Evolutionary conservation across 2,797 vertebrate species (phyloP).

Genomic region (Centroberyx gerrardi): DNA sequence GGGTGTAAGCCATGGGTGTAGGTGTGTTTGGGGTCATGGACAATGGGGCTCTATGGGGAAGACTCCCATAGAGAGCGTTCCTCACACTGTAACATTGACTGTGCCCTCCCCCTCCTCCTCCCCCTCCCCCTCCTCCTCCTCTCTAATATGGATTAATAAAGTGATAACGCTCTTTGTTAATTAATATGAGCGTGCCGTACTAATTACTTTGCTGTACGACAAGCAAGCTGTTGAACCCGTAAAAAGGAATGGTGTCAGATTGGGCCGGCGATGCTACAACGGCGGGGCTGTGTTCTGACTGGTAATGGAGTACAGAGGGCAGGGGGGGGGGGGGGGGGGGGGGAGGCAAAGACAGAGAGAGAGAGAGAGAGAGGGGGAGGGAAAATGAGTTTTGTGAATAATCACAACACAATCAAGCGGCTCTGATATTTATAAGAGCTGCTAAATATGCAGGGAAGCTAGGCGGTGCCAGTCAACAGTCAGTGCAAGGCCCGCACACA

Average conservation of each 20-base stretch:
- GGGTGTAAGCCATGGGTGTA: slow-evolving; percentile 84
- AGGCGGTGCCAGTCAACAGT: slow-evolving; percentile 62
- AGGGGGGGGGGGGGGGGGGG: slow-evolving; percentile 34
- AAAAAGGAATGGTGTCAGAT: slow-evolving; percentile 81
- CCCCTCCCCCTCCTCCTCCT: slow-evolving; percentile 58
- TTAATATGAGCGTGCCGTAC: slow-evolving; percentile 96
- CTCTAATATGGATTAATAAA: slow-evolving; percentile 95
- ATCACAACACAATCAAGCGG: slow-evolving; percentile 71
- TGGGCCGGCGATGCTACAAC: slow-evolving; percentile 62
- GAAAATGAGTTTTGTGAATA: slow-evolving; percentile 56
- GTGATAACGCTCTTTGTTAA: slow-evolving; percentile 96
- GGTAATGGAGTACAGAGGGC: slow-evolving; percentile 68
- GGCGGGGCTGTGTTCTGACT: slow-evolving; percentile 67
- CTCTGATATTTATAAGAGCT: slow-evolving; percentile 66
- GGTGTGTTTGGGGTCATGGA: slow-evolving; percentile 71
- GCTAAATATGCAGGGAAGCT: slow-evolving; percentile 66
- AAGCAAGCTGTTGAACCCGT: slow-evolving; percentile 90
- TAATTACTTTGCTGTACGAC: slow-evolving; percentile 95
- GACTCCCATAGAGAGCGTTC: slow-evolving; percentile 89
- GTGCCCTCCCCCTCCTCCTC: slow-evolving; percentile 34
- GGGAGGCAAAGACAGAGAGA: slow-evolving; percentile 37
- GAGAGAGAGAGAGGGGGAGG: slow-evolving; percentile 8
- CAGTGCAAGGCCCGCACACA: slow-evolving; percentile 3
- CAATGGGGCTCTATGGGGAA: slow-evolving; percentile 71
- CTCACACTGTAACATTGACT: slow-evolving; percentile 40